Percentiles rank a stretch among this genome's conserved stretches.
These are phyloP conservation scores for Etheostoma perlongum DNA, from an alignment of 2,797 vertebrate genomes.

Conservation along the genomic window DNA sequence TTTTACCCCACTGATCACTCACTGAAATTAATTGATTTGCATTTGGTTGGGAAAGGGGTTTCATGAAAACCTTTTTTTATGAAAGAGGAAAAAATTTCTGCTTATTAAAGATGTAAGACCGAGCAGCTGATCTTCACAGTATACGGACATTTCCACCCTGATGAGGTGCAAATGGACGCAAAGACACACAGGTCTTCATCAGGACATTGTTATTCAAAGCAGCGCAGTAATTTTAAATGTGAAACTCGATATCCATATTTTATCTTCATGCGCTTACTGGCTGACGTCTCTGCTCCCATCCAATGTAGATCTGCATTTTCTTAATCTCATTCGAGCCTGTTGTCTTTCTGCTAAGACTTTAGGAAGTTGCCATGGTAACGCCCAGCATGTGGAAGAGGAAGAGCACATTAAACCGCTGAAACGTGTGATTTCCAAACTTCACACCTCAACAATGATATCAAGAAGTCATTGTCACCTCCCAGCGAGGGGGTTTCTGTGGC, in stretches of 20 bases:
- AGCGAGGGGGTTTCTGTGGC: background rate
- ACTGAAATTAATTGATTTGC: no score
- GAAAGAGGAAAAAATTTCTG: background rate
- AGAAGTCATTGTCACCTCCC: conserved; percentile 68
- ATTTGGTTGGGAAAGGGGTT: no score
- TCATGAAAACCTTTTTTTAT: background rate
- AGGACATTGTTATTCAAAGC: background rate
- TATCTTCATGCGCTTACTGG: background rate
- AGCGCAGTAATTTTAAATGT: background rate
- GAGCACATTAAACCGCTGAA: conserved; percentile 45
- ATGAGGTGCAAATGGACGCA: conserved; percentile 46
- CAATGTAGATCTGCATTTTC: conserved; percentile 22
- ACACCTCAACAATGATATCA: conserved; percentile 53
- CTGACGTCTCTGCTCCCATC: background rate
- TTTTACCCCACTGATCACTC: no score
- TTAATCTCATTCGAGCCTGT: conserved; percentile 55
- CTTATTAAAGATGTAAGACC: background rate
- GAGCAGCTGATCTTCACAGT: conserved; percentile 42
- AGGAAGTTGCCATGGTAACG: conserved; percentile 58
- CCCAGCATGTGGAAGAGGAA: conserved; percentile 34
- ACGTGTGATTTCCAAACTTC: conserved; percentile 52
- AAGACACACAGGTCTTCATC: background rate
- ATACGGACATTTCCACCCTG: conserved; percentile 12
- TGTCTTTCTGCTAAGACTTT: conserved; percentile 64
- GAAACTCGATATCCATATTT: conserved; percentile 8